Percentiles rank a stretch among this genome's conserved stretches.
Conservation (phyloP, 2,797 vertebrate genomes). For the Enteromius mattozi region DNA sequence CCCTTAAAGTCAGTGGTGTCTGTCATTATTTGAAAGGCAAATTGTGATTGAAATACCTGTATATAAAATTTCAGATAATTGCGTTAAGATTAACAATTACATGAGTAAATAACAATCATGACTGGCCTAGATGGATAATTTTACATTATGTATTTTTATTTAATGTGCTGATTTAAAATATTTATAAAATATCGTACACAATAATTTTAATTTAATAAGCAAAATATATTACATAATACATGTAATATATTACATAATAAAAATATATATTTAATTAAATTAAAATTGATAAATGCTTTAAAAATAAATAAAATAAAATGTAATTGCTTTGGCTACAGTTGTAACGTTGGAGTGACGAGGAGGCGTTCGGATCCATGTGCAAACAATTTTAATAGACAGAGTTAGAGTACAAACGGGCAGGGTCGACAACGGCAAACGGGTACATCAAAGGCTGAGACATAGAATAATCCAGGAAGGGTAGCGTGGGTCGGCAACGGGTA, state of each 20-base stretch:
- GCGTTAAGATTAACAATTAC: not conserved
- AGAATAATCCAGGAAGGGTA: too few species aligned
- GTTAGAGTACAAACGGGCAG: too few species aligned
- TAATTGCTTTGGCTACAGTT: not conserved
- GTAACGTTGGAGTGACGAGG: too few species aligned
- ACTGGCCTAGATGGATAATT: not conserved
- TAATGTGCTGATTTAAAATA: not conserved
- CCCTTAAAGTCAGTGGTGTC: not conserved
- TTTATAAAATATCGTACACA: not conserved
- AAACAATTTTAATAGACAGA: too few species aligned
- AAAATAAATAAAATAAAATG: not conserved
- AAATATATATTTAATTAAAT: not conserved
- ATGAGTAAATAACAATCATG: not conserved
- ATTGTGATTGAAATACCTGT: not conserved
- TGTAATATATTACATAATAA: not conserved
- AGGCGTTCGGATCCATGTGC: too few species aligned
- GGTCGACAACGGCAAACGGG: too few species aligned
- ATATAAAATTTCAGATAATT: not conserved
- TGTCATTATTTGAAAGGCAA: not conserved
- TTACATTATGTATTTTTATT: not conserved
- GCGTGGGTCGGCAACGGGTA: too few species aligned
- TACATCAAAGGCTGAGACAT: too few species aligned
- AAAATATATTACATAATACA: not conserved
- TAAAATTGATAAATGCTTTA: not conserved
- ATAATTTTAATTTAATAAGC: not conserved